Evolutionary conservation across 2,113 vertebrate species (phyloP).

Genomic region (Carettochelys insculpta): DNA sequence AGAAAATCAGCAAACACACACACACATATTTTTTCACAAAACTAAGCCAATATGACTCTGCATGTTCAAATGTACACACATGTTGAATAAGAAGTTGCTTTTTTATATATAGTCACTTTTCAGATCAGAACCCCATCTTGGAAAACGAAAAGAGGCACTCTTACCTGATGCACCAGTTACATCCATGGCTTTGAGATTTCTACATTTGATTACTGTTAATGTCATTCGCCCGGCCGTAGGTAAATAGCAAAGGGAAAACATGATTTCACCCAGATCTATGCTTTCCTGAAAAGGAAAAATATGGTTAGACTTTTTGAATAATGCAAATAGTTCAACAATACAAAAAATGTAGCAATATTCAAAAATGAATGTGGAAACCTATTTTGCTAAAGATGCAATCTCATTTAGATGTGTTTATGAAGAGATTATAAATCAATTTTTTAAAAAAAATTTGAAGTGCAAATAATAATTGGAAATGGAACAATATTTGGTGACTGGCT

Average conservation of each 20-base stretch:
- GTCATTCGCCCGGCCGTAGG: slow-evolving; percentile 98
- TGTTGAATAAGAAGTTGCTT: fast-evolving
- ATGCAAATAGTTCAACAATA: slow-evolving; percentile 5
- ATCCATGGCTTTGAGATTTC: slow-evolving; percentile 99
- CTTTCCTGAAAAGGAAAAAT: slow-evolving; percentile 85
- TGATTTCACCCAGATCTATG: slow-evolving; percentile 97
- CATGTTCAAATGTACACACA: background rate
- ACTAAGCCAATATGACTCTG: background rate
- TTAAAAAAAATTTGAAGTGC: background rate
- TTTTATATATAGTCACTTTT: background rate
- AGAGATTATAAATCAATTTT: background rate
- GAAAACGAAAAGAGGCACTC: background rate
- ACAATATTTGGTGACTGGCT: background rate
- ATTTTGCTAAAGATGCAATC: background rate
- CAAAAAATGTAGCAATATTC: background rate
- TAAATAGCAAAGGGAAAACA: slow-evolving; percentile 98
- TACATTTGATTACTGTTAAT: slow-evolving; percentile 97
- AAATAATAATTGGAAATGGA: background rate
- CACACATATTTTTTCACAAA: background rate
- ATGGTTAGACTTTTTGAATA: background rate
- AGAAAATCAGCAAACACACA: background rate
- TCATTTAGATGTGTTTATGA: background rate
- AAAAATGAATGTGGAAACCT: background rate
- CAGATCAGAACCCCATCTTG: background rate
- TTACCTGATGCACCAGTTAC: slow-evolving; percentile 96